Evolutionary conservation across 2,888 invertebrate species (phyloP), one percentile per base, ranked within the genome.

Genomic region (Trachelus iudaicus): DNA sequence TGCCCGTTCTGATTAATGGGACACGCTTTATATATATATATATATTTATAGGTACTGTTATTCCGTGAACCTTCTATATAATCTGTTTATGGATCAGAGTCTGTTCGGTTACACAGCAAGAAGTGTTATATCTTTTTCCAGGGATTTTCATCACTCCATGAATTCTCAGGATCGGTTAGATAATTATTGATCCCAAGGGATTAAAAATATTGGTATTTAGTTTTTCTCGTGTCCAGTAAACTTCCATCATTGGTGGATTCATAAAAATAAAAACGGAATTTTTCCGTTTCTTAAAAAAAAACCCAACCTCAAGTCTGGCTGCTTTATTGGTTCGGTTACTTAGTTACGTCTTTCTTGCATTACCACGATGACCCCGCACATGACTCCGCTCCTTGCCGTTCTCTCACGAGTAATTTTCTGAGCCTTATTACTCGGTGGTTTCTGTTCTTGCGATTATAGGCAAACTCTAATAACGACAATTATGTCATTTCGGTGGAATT

Each of bases 391-490:
- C 30, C 23, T 33, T 11, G 34, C 74, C 78, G 78, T 79, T 77
- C 77, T 74, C 80, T 83, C 81, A 82, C 86, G 86, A 88, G 90
- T 89, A 89, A 90, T 90, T 90, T 89, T 82, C 86, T 84, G 77
- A 79, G 77, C 85, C 82, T 86, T 85, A 87, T 88, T 89, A 88
- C 83, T 83, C 82, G 81, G 79, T 83, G 86, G 81, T 85, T 86
- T 87, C 31, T 83, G 85, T 86, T 87, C 83, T 84, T 83, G 83
- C 86, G 86, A 88, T 89, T 88, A 88, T 87, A 89, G 87, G 81
- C 87, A 86, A 89, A 87, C 85, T 86, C 84, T 89, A 90, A 90
- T 90, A 89, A 89, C 85, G 86, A 90, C 89, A 89, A 90, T 90
- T 90, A 90, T 89, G 88, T 87, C 86, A 87, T 90, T 88, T 87